Evolutionary conservation across 2,113 vertebrate species (phyloP), one percentile per base, ranked within the genome.

Genomic region (Salvelinus sp.): DNA sequence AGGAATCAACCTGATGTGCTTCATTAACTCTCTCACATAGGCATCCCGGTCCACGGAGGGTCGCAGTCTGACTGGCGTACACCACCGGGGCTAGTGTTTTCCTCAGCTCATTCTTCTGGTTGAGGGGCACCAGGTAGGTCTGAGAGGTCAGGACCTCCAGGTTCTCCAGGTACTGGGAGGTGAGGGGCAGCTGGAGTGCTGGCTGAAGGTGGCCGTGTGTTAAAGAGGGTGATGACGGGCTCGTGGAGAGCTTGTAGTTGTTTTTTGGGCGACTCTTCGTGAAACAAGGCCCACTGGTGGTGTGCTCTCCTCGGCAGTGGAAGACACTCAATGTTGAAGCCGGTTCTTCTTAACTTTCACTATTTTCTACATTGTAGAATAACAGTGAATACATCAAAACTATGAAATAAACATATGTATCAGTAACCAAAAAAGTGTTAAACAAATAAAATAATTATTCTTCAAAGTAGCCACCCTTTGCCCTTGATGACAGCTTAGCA

Each of bases 231-330:
- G 78, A 95, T 81, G 38, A 91, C n/a, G 0, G 92, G 90, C 73
- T 93, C 18, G 0, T 96, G 95, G 70, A 96, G 38, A 96, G 94
- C 79, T 95, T 96, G 38, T 95, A 96, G 78, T 96, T 96, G 87
- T 96, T 96, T 85, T 96, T 96, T n/a, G 0, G 96, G 96, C 0
- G 96, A 96, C 72, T 96, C 95, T 74, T 96, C 95, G 0, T 96
- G 95, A 62, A 96, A 95, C 75, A 96, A 90, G 28, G 94, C 95
- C 95, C 96, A 96, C 23, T 96, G 94, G 0, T 96, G 96, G 33
- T 91, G 83, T 1, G 68, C 77, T 76, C 90, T 90, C 74, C 95
- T 92, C 69, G 95, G 96, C n/a, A 96, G 88, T 60, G 96, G 96
- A 69, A 96, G 90, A 81, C 89, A 94, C 22, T 95, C 87, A 73